A percentile compares a stretch with the other conserved stretches of the same genome.
Conservation (phyloP, 2,888 invertebrate species). For the Aphidoletes aphidimyza region DNA sequence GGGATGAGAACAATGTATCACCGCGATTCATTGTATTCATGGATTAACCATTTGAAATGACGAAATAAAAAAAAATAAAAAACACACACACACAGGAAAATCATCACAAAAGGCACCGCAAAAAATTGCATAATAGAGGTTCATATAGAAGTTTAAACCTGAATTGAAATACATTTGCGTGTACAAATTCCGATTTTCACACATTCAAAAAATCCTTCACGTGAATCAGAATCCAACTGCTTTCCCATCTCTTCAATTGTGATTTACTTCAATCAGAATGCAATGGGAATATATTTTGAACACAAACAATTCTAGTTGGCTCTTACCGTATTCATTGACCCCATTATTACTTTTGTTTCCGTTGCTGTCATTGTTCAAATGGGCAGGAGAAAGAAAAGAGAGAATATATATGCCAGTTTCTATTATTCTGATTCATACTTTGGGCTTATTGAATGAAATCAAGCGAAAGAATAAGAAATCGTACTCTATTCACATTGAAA, state of each 20-base stretch:
- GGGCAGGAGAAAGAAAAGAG: no score
- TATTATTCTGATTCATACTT: not conserved
- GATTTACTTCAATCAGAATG: constrained; percentile 3
- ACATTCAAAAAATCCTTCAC: not conserved
- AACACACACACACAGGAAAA: not conserved
- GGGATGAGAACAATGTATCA: constrained; percentile 44
- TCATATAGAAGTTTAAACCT: not conserved
- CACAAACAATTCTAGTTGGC: constrained; percentile 37
- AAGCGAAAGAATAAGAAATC: not conserved
- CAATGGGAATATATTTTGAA: constrained; percentile 28
- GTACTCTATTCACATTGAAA: constrained; percentile 33
- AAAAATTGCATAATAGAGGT: not conserved
- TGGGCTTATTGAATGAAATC: constrained; percentile 26
- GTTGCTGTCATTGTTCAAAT: not conserved
- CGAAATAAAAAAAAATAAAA: not conserved
- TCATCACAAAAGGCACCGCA: constrained; percentile 15
- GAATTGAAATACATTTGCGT: not conserved
- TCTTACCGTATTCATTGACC: constrained; percentile 26
- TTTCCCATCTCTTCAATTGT: not conserved
- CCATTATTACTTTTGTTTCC: not conserved
- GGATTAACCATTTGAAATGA: no score
- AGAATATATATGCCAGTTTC: not conserved
- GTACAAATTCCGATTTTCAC: not conserved
- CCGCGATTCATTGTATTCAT: not conserved
- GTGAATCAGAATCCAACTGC: constrained; percentile 41